A percentile compares a stretch with the other conserved stretches of the same genome.
These are phyloP conservation scores for Caenorhabditis remanei DNA, from an alignment of 1,140 invertebrate genomes.

Conservation along the genomic window DNA sequence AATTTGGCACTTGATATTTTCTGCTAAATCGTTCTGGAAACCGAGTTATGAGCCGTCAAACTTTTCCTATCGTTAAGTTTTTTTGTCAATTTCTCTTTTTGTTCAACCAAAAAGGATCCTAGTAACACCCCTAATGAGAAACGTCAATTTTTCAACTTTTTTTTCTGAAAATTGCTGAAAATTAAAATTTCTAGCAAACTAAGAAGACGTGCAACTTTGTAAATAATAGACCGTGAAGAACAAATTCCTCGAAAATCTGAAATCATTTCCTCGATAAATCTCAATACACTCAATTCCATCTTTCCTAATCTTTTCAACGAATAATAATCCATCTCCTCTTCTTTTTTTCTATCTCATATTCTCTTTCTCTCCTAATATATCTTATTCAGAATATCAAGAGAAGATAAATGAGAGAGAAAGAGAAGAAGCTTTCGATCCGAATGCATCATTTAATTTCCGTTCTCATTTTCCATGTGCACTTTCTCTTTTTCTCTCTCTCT, in stretches of 20 bases:
- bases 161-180: too few relatives aligned
- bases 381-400: not conserved
- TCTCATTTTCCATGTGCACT: conserved; percentile 17
- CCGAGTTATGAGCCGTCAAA: too few relatives aligned
- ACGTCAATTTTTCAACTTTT: too few relatives aligned
- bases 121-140: too few relatives aligned
- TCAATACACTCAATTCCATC: not conserved
- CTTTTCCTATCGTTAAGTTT: too few relatives aligned
- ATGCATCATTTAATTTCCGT: conserved; percentile 24
- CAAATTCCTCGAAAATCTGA: not conserved
- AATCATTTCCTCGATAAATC: not conserved
- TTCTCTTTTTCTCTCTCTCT: conserved; percentile 35
- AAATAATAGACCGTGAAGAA: too few relatives aligned
- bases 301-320: not conserved
- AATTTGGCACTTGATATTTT: too few relatives aligned
- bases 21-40: too few relatives aligned
- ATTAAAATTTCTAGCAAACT: too few relatives aligned
- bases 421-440: not conserved
- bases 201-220: too few relatives aligned
- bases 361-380: not conserved
- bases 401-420: not conserved
- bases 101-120: too few relatives aligned
- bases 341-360: conserved; percentile 18
- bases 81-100: too few relatives aligned
- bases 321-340: conserved; percentile 3